Base-by-base conservation (phyloP, 2,113 vertebrate species). In the Himantopus leucocephalus region DNA sequence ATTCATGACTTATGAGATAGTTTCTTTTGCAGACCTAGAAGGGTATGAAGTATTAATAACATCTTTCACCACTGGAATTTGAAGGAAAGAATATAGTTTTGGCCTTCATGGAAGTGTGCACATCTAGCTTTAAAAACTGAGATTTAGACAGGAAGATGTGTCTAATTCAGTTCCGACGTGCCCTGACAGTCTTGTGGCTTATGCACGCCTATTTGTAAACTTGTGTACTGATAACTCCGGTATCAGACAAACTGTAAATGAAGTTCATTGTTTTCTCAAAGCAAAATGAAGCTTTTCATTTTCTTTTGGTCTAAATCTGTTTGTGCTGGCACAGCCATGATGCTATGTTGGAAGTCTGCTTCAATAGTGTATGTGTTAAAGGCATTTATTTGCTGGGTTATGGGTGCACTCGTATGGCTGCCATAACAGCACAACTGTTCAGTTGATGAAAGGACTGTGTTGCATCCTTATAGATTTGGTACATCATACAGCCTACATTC, bases 371-470 rank as follows among this genome's bases (percentile, higher is more conserved):
- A 5, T 26, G 8, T 29, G 14, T 23, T 62, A 56, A 70, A 87
- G 63, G 34, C 21, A 13, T 53, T 70, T 48, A 13, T 53, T 70
- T 48, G 9, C 24, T 71, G 29, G 20, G 15, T 70, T 64, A 8
- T 17, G 29, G 12, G 15, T 59, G 5, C 16, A 24, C 18, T 76
- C 9, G 2, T 20, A 59, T 3, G 14, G 45, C 13, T 77, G 48
- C 24, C 17, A 5, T 17, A 67, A 37, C 4, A 24, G 17, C 3
- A 2, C 9, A 58, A 32, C 8, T 14, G 0, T 30, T 58, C 14
- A 18, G 12, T 8, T 63, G 16, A 21, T 62, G n/a, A 66, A 60
- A 47, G 21, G 32, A 58, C 7, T 53, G 15, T 0, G 0, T 26
- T 62, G 23, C 10, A n/a, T 45, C 6, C 12, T 66, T 67, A 60